phyloP scores from a whole-genome alignment of 2,113 vertebrate species.

The Ptychochromis oligacanthus region DNA sequence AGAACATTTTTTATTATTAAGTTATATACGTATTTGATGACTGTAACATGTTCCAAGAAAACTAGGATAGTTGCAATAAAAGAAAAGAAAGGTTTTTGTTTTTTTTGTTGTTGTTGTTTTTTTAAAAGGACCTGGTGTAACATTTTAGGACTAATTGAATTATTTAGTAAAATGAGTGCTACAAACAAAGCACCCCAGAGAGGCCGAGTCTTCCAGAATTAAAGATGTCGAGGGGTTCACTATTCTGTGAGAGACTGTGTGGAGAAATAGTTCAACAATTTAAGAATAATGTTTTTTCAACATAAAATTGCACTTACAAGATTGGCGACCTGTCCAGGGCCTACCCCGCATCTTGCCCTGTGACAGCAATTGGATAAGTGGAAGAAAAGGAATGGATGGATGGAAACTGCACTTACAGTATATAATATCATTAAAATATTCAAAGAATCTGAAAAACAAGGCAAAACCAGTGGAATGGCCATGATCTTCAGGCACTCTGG shows the following conservation, averaged over 20 bases:
- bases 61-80: neutral
- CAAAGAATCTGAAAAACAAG: neutral
- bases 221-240: neutral
- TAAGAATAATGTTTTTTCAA: neutral
- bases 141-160: neutral
- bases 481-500: neutral
- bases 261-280: neutral
- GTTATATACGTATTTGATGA: neutral
- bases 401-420: neutral
- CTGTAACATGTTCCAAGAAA: neutral
- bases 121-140: neutral
- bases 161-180: neutral
- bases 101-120: too few relatives aligned
- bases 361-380: too few relatives aligned
- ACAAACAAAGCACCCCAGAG: neutral
- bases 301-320: neutral
- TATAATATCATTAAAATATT: neutral
- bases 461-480: neutral
- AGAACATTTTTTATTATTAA: neutral
- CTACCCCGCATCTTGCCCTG: too few relatives aligned
- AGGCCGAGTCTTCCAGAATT: neutral
- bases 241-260: neutral
- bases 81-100: neutral
- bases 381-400: too few relatives aligned
- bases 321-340: too few relatives aligned